These are phyloP conservation scores for Tichodroma muraria DNA, from an alignment of 2,113 vertebrate species.

Conservation along the genomic window DNA sequence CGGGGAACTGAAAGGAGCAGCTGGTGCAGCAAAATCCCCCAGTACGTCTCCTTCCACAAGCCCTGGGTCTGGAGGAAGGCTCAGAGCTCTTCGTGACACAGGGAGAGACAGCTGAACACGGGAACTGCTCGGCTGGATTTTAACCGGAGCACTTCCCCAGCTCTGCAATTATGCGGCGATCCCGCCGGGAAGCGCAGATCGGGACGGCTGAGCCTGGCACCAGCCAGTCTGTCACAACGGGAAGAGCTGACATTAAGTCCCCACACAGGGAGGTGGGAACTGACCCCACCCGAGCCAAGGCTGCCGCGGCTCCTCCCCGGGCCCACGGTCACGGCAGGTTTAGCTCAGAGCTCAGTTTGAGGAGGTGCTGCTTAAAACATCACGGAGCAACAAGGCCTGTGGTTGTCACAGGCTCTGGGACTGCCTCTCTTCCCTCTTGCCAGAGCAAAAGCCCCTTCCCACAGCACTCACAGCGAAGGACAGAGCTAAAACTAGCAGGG, in stretches of 20 bases:
- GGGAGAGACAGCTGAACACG: accelerated
- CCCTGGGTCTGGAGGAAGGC: not conserved
- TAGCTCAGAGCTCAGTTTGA: not conserved
- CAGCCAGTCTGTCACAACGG: not conserved
- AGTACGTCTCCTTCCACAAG: not conserved
- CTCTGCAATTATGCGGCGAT: not conserved
- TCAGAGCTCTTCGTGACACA: not conserved
- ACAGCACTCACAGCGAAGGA: not conserved
- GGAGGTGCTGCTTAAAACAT: not conserved
- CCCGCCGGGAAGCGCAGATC: not conserved
- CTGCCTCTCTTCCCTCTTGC: not conserved
- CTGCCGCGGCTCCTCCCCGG: not conserved
- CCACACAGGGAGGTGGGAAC: not conserved
- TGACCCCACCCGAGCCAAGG: not conserved
- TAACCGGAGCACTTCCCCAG: not conserved
- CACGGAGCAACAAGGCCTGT: accelerated
- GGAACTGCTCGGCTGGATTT: not conserved
- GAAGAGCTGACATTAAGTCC: not conserved
- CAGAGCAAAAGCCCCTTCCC: not conserved
- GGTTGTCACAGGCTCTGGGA: not conserved
- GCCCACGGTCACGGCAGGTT: not conserved
- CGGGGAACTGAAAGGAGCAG: not conserved
- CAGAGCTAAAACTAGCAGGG: not conserved
- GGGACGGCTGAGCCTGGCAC: not conserved
- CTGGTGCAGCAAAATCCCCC: accelerated